Conservation (phyloP, 2,113 vertebrate genomes). For the Phylloscopus trochiloides region DNA sequence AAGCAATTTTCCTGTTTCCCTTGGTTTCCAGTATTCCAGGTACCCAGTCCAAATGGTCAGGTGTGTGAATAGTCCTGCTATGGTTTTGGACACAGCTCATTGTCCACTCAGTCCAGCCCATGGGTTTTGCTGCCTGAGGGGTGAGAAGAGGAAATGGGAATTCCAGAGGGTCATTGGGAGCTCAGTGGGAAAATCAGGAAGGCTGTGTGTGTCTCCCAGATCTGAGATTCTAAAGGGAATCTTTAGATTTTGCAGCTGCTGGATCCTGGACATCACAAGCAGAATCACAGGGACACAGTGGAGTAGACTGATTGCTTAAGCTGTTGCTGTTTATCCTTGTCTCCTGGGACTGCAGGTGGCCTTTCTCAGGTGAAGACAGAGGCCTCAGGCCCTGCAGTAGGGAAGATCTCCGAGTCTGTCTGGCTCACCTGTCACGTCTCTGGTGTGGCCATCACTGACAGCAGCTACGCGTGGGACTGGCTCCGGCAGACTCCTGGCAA, state of each 20-base stretch:
- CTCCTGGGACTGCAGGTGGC: neutral
- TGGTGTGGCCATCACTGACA: neutral
- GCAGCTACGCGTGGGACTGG: neutral
- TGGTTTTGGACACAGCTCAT: neutral
- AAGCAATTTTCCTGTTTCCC: neutral
- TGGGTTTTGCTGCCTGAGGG: neutral
- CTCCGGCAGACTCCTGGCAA: neutral
- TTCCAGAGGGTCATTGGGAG: neutral
- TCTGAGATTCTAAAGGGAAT: neutral
- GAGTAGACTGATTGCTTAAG: neutral
- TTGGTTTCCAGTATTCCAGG: neutral
- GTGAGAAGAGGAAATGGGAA: neutral
- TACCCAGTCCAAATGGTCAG: rapidly evolving
- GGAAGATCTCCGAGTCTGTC: neutral
- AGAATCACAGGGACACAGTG: neutral
- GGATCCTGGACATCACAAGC: neutral
- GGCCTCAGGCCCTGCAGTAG: neutral
- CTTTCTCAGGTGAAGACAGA: neutral
- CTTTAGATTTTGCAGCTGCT: neutral
- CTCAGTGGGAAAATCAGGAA: neutral
- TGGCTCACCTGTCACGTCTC: neutral
- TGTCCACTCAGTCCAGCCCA: neutral
- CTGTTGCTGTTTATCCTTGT: neutral
- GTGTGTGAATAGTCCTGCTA: neutral
- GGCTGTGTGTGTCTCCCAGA: neutral